Percentiles rank a stretch among this genome's conserved stretches.
Conservation (phyloP, 2,113 vertebrate species). For the Corapipo altera region DNA sequence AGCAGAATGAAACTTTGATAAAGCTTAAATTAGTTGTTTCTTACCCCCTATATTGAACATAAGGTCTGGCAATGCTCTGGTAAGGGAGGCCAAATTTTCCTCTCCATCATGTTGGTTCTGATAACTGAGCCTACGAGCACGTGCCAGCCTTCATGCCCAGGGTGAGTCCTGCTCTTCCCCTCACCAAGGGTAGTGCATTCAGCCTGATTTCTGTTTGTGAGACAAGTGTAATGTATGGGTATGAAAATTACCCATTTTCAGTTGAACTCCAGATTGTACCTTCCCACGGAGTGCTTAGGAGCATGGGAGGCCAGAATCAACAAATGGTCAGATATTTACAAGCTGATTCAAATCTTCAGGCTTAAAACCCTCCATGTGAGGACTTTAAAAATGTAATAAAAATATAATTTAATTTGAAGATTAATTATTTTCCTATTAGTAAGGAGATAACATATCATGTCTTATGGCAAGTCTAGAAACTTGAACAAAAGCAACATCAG, state of each 20-base stretch:
- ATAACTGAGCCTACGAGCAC: background rate
- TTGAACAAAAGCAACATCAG: background rate
- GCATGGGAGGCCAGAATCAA: background rate
- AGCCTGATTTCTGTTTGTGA: background rate
- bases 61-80: background rate
- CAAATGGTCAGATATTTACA: background rate
- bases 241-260: background rate
- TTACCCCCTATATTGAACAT: background rate
- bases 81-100: background rate
- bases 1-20: background rate
- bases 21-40: background rate
- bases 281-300: background rate
- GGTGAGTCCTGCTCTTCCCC: background rate
- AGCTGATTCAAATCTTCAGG: background rate
- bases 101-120: background rate
- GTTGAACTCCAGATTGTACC: background rate
- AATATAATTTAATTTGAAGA: background rate
- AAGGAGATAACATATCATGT: background rate
- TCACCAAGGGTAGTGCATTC: background rate
- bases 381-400: background rate
- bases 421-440: background rate
- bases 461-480: background rate
- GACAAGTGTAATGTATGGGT: background rate
- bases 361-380: background rate
- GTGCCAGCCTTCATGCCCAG: background rate